Conservation (phyloP, 2,113 vertebrate genomes). For the Myxocyprinus asiaticus region DNA sequence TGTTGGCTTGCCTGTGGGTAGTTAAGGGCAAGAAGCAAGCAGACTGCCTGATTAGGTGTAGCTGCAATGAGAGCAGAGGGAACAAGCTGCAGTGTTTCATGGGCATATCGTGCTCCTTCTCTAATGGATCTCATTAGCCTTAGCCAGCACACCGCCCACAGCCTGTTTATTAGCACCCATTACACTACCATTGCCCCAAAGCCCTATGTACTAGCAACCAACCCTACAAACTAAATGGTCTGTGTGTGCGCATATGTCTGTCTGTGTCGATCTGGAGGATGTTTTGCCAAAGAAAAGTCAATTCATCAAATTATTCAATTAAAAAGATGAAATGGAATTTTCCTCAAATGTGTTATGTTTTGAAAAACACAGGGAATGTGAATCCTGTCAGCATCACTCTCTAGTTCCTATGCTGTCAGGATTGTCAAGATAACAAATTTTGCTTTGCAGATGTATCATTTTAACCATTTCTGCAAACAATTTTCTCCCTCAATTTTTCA, state of each 20-base stretch:
- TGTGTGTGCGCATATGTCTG: not conserved
- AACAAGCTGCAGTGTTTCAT: constrained; percentile 18
- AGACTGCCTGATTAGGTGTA: constrained; percentile 37
- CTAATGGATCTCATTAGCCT: constrained; percentile 45
- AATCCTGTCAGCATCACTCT: not conserved
- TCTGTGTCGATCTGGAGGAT: not conserved
- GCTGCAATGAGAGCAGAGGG: constrained; percentile 32
- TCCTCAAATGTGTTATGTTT: not conserved
- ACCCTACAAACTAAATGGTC: constrained; percentile 22
- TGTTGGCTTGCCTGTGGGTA: constrained; percentile 39
- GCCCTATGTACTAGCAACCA: constrained; percentile 28
- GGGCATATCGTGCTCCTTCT: constrained; percentile 26
- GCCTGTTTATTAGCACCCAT: constrained; percentile 46
- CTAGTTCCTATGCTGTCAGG: not conserved
- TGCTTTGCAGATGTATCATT: not conserved
- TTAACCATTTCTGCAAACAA: not conserved
- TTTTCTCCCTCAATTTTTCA: too few relatives aligned
- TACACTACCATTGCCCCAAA: constrained; percentile 39
- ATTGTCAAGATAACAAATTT: not conserved
- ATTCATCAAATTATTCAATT: constrained; percentile 21
- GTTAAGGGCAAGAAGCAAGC: constrained; percentile 44
- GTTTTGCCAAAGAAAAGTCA: constrained; percentile 17
- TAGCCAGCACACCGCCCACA: constrained; percentile 30
- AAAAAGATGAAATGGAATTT: not conserved
- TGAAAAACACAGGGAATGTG: not conserved